These are phyloP conservation scores for Paralvinella palmiformis DNA, from an alignment of 1,140 invertebrate species.

Conservation along the genomic window DNA sequence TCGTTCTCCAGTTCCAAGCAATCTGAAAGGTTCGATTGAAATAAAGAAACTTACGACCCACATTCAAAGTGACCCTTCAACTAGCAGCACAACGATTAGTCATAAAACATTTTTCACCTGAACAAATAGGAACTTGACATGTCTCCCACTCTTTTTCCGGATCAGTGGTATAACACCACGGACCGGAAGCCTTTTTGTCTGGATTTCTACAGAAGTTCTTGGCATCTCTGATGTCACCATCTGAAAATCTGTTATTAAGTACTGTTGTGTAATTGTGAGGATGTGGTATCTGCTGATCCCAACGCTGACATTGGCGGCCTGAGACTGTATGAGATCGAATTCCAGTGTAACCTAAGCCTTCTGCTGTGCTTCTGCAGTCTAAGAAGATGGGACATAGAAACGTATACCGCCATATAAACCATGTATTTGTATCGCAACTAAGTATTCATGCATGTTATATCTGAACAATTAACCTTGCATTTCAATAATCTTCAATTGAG, in stretches of 20 bases:
- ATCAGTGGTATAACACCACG: constrained; percentile 18
- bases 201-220: constrained; percentile 14
- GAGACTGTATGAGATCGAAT: constrained; percentile 15
- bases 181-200: neutral
- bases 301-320: constrained; percentile 25
- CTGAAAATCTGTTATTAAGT: neutral
- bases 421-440: too few relatives aligned
- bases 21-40: neutral
- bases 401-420: too few relatives aligned
- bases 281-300: constrained; percentile 23
- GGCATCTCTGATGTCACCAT: neutral
- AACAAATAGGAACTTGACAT: constrained; percentile 6
- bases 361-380: neutral
- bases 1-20: neutral
- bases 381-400: too few relatives aligned
- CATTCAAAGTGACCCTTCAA: neutral
- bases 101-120: neutral
- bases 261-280: constrained; percentile 14
- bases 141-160: constrained; percentile 1
- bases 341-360: constrained; percentile 19
- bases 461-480: too few relatives aligned
- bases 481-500: too few relatives aligned
- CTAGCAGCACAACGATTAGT: neutral
- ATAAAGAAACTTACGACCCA: neutral
- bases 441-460: too few relatives aligned